phyloP scores from a whole-genome alignment of 2,113 vertebrate species.

The Mixornis gularis region DNA sequence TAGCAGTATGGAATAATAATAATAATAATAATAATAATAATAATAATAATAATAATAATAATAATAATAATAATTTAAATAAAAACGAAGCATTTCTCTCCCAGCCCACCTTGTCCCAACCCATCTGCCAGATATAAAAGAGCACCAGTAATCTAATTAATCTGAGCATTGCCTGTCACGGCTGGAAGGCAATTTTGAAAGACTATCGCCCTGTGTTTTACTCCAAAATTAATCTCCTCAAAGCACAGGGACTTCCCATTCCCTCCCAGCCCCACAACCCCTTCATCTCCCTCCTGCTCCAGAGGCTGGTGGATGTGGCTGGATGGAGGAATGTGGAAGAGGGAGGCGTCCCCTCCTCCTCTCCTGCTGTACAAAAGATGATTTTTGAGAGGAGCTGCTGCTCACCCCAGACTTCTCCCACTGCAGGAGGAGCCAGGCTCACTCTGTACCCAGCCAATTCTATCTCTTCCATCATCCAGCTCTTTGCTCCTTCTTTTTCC shows the following conservation, averaged over 20 bases:
- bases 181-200: constrained; percentile 66
- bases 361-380: background rate
- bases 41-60: background rate
- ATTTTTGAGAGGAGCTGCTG: background rate
- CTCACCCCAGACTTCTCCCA: background rate
- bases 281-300: constrained; percentile 27
- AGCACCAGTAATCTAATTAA: constrained; percentile 67
- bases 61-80: background rate
- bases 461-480: background rate
- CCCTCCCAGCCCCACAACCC: background rate
- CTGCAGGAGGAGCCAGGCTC: background rate
- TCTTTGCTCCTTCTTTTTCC: background rate
- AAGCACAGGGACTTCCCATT: constrained; percentile 52
- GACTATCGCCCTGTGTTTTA: constrained; percentile 58
- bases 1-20: background rate
- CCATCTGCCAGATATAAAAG: constrained; percentile 50
- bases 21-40: background rate
- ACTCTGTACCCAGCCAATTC: background rate
- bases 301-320: constrained; percentile 1
- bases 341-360: background rate
- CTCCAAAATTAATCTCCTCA: constrained; percentile 63
- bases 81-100: background rate
- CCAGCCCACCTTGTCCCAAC: constrained; percentile 24
- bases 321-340: background rate
- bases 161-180: constrained; percentile 44